Evolutionary conservation across 2,888 invertebrate species (phyloP).

Genomic region (Pyrrhosoma nymphula): DNA sequence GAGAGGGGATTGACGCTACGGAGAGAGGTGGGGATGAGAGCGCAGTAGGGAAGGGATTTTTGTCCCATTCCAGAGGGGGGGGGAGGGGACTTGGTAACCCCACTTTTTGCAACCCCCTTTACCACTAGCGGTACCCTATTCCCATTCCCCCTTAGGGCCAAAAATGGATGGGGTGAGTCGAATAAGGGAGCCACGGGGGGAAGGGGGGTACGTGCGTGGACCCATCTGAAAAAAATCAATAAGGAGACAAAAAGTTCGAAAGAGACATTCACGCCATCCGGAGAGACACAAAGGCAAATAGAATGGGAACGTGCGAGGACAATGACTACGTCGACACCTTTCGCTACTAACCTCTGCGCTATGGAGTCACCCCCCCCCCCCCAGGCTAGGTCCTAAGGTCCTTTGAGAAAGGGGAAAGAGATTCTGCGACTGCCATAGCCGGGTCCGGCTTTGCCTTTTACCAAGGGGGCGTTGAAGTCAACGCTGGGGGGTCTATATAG

Average conservation of each 20-base stretch:
- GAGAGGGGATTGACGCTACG: background rate
- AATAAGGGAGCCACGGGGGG: background rate
- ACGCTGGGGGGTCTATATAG: background rate
- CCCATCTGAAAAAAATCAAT: background rate
- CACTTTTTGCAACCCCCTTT: background rate
- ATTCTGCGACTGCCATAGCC: background rate
- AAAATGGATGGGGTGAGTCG: background rate
- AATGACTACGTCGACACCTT: background rate
- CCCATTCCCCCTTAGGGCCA: background rate
- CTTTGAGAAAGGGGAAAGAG: background rate
- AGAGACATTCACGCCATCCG: constrained; percentile 17
- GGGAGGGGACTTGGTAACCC: background rate
- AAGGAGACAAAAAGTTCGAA: constrained; percentile 15
- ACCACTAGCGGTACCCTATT: background rate
- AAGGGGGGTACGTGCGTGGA: background rate
- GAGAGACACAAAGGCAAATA: constrained; percentile 26
- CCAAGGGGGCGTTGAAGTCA: background rate
- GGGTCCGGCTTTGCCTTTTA: background rate
- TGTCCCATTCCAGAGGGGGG: background rate
- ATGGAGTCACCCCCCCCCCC: no score
- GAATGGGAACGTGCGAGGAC: constrained; percentile 6
- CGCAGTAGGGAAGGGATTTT: background rate
- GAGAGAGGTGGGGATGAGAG: background rate
- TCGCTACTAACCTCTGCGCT: background rate
- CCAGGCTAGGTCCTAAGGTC: background rate